Evolutionary conservation across 2,797 vertebrate genomes (phyloP).

Genomic region (Clarias pachynema): DNA sequence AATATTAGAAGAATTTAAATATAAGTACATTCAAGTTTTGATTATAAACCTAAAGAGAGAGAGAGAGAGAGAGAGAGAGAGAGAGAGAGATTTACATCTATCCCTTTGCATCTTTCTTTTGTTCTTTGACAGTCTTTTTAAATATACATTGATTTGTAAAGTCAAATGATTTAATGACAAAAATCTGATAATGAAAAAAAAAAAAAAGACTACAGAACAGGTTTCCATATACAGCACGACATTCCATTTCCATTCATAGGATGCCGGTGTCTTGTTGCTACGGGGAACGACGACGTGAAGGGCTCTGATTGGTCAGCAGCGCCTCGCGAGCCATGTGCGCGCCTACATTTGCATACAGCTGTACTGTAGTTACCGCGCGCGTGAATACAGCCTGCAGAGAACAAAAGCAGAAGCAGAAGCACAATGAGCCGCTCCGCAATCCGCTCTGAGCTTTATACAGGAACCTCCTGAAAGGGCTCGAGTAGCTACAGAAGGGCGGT

Average conservation of each 20-base stretch:
- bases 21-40: background rate
- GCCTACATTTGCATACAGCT: constrained; percentile 64
- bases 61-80: too few relatives aligned
- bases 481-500: constrained; percentile 41
- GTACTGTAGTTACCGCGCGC: constrained; percentile 54
- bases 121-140: background rate
- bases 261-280: constrained; percentile 57
- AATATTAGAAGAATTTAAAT: background rate
- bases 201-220: background rate
- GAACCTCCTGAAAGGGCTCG: constrained; percentile 45
- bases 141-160: background rate
- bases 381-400: constrained; percentile 43
- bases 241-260: constrained; percentile 1
- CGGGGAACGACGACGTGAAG: constrained; percentile 29
- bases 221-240: background rate
- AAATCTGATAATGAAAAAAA: background rate
- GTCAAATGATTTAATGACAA: background rate
- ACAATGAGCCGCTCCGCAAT: constrained; percentile 51
- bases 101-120: background rate
- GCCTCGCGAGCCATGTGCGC: constrained; percentile 56
- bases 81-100: background rate
- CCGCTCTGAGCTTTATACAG: constrained; percentile 48
- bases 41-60: background rate
- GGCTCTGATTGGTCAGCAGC: constrained; percentile 53
- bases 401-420: constrained; percentile 54